Evolutionary conservation across 92 coral and sea anemone species (phyloP).

Genomic region (Micromussa lordhowensis): DNA sequence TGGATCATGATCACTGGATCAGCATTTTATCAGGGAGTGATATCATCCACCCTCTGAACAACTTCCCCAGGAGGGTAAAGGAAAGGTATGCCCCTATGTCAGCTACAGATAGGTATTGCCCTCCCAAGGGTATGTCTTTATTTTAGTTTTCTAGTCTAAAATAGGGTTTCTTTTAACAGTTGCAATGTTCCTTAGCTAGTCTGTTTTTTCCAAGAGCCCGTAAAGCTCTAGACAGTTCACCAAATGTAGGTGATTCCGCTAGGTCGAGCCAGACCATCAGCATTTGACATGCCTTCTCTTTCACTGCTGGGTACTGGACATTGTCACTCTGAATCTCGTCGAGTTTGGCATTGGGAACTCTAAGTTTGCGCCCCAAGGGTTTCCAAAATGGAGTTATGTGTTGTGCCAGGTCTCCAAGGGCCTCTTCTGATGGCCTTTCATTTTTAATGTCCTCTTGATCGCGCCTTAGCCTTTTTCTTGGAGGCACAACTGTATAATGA

Average conservation of each 20-base stretch:
- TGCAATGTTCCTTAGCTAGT: constrained; percentile 70
- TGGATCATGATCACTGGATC: too few relatives aligned
- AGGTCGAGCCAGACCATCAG: constrained; percentile 79
- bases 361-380: constrained; percentile 75
- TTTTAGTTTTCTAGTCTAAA: not conserved
- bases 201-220: constrained; percentile 57
- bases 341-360: constrained; percentile 66
- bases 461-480: constrained; percentile 49
- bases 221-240: constrained; percentile 70
- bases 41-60: too few relatives aligned
- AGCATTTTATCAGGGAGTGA: too few relatives aligned
- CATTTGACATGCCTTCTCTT: constrained; percentile 85
- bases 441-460: not conserved
- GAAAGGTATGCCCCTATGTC: not conserved
- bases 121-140: not conserved
- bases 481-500: constrained; percentile 22
- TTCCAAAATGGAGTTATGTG: constrained; percentile 74
- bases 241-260: constrained; percentile 47
- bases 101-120: too few relatives aligned
- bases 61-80: not conserved
- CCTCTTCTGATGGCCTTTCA: constrained; percentile 65
- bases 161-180: not conserved
- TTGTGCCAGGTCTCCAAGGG: constrained; percentile 60
- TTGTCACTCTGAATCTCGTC: constrained; percentile 82
- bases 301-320: constrained; percentile 64